Evolutionary conservation across 2,113 vertebrate species (phyloP).

Genomic region (Acrocephalus kingi): DNA sequence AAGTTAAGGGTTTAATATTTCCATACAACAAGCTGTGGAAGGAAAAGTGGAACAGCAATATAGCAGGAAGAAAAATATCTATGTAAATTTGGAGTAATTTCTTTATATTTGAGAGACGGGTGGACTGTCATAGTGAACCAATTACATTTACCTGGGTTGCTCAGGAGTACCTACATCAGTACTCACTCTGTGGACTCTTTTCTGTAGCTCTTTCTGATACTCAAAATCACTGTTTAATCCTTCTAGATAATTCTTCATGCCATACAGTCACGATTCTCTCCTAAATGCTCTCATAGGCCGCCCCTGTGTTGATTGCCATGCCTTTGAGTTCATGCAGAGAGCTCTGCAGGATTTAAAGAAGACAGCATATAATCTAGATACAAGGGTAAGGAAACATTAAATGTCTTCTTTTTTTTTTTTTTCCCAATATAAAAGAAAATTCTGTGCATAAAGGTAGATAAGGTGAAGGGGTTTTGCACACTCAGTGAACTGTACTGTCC

Average conservation of each 20-base stretch:
- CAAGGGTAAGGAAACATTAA: conserved; percentile 77
- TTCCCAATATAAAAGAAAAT: not conserved
- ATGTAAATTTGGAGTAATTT: not conserved
- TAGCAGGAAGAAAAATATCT: not conserved
- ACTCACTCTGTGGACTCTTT: not conserved
- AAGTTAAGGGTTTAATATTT: not conserved
- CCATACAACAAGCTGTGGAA: not conserved
- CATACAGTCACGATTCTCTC: not conserved
- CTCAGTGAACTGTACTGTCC: not conserved
- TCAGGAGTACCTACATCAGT: not conserved
- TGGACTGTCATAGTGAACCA: not conserved
- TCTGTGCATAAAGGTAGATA: not conserved
- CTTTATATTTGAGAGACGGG: not conserved
- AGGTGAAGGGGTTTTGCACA: not conserved
- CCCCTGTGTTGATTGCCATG: conserved; percentile 96
- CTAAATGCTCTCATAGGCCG: conserved; percentile 77
- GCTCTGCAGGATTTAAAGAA: conserved; percentile 95
- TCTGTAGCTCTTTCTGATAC: not conserved
- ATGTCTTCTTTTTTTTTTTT: not conserved
- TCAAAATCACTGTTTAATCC: not conserved
- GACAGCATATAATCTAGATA: conserved; percentile 91
- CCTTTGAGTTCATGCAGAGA: conserved; percentile 98
- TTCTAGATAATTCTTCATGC: not conserved
- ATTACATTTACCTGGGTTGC: not conserved
- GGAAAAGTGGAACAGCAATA: not conserved